Percentiles rank a stretch among this genome's conserved stretches.
These are phyloP conservation scores for Brachionus asplanchnoidis DNA, from an alignment of 1,140 invertebrate genomes.

Conservation along the genomic window DNA sequence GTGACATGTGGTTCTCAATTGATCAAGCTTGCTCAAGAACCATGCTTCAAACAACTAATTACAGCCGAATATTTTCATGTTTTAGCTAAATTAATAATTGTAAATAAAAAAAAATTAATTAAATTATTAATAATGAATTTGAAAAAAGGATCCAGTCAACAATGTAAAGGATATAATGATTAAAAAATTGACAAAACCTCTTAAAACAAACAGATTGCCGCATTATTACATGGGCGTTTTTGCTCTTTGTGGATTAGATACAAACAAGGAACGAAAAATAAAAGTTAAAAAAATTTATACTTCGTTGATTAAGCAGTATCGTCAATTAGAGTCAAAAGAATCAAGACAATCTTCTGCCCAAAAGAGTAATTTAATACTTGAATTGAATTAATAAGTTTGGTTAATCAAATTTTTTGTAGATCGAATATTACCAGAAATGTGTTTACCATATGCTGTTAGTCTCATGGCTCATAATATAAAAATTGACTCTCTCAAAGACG, in stretches of 20 bases:
- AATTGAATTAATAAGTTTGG: neutral
- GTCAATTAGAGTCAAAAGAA: neutral
- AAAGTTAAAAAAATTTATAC: conserved; percentile 71
- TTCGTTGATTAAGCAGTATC: conserved; percentile 68
- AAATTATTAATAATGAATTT: conserved; percentile 32
- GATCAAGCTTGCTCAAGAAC: conserved; percentile 91
- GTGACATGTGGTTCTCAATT: conserved; percentile 85
- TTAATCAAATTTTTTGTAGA: neutral
- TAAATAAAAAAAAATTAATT: conserved; percentile 54
- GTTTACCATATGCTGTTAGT: conserved; percentile 33
- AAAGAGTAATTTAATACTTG: neutral
- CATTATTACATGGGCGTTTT: conserved; percentile 95
- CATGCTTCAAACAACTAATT: conserved; percentile 87
- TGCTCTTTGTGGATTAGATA: conserved; percentile 75
- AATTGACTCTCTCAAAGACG: conserved; percentile 38
- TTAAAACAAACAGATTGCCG: conserved; percentile 66
- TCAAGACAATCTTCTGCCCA: neutral
- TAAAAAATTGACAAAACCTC: conserved; percentile 82
- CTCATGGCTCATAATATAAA: conserved; percentile 36
- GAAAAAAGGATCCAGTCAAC: conserved; percentile 67
- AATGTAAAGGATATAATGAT: conserved; percentile 85
- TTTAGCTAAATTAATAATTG: conserved; percentile 77
- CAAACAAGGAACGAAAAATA: conserved; percentile 68
- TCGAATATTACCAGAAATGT: conserved; percentile 20
- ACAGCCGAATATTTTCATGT: conserved; percentile 89